Conservation (phyloP, 2,888 invertebrate species). For the Perdita meconis region DNA sequence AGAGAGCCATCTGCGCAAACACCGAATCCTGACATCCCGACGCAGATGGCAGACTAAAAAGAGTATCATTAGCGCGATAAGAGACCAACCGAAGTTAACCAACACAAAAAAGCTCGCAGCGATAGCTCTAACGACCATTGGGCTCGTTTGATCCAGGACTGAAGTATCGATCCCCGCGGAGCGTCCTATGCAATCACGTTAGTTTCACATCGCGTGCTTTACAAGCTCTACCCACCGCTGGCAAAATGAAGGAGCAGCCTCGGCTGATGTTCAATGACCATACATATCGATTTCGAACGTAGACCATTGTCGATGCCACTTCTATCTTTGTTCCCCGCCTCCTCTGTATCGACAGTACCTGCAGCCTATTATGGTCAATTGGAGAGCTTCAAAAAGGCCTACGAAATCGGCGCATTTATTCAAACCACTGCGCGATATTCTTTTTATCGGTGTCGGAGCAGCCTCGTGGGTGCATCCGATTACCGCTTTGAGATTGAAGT, state of each 20-base stretch:
- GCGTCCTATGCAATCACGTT: constrained; percentile 50
- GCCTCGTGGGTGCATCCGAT: constrained; percentile 18
- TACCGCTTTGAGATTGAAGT: constrained; percentile 24
- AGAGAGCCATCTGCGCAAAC: too few relatives aligned
- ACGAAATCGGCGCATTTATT: constrained; percentile 51
- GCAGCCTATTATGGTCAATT: constrained; percentile 56
- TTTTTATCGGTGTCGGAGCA: constrained; percentile 33
- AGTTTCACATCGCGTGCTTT: constrained; percentile 50
- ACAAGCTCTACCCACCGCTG: constrained; percentile 32
- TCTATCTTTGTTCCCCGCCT: constrained; percentile 6
- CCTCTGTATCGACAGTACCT: constrained; percentile 29
- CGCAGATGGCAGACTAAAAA: too few relatives aligned
- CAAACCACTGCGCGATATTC: constrained; percentile 46
- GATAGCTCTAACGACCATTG: constrained; percentile 17
- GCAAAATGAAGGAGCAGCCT: constrained; percentile 7
- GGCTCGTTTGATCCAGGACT: constrained; percentile 55
- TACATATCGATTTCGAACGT: constrained; percentile 35
- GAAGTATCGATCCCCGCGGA: constrained; percentile 41
- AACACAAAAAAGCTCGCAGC: constrained; percentile 22
- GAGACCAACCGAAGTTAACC: constrained; percentile 31
- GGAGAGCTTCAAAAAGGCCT: constrained; percentile 56
- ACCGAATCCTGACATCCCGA: too few relatives aligned
- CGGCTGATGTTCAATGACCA: constrained; percentile 25
- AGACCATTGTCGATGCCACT: constrained; percentile 1
- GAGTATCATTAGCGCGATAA: constrained; percentile 11